These are phyloP conservation scores for Malurus splendens DNA, from an alignment of 2,797 vertebrate species.

Conservation along the genomic window DNA sequence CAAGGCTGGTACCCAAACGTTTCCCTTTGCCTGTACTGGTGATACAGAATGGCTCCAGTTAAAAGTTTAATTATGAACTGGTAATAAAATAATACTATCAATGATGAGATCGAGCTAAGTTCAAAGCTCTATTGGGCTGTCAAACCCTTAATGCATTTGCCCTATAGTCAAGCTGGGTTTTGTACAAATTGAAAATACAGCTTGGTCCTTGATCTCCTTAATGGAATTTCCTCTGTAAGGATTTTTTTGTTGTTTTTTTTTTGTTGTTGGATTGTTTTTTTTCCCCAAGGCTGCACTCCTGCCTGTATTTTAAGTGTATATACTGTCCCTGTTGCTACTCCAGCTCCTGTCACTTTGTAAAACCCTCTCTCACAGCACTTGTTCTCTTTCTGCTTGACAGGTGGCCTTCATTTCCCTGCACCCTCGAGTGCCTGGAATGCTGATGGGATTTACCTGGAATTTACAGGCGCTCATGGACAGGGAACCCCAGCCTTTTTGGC, in stretches of 20 bases:
- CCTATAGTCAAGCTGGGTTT: not conserved
- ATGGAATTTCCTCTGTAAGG: not conserved
- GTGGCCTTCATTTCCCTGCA: conserved; percentile 12
- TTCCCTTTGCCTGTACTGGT: not conserved
- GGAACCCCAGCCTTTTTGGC: not conserved
- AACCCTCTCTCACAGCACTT: conserved; percentile 14
- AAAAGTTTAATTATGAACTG: not conserved
- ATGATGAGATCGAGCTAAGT: not conserved
- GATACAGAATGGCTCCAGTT: not conserved
- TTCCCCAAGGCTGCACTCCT: not conserved
- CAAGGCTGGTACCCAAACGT: not conserved
- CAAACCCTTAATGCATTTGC: not conserved
- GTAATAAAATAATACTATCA: not conserved
- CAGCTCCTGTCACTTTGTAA: conserved; percentile 29
- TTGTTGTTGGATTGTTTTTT: not conserved
- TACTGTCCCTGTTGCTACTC: conserved; percentile 1
- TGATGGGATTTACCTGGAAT: not conserved
- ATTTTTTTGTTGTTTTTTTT: too few relatives aligned
- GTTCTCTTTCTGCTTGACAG: conserved; percentile 33
- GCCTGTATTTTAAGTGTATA: conserved; percentile 1
- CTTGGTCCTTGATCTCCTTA: not conserved
- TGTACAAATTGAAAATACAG: not conserved
- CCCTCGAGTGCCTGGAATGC: conserved; percentile 21
- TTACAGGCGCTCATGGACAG: not conserved
- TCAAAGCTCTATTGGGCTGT: not conserved